These are phyloP conservation scores for Lithophane ornitopus DNA, from an alignment of 2,888 invertebrate species.

Conservation along the genomic window DNA sequence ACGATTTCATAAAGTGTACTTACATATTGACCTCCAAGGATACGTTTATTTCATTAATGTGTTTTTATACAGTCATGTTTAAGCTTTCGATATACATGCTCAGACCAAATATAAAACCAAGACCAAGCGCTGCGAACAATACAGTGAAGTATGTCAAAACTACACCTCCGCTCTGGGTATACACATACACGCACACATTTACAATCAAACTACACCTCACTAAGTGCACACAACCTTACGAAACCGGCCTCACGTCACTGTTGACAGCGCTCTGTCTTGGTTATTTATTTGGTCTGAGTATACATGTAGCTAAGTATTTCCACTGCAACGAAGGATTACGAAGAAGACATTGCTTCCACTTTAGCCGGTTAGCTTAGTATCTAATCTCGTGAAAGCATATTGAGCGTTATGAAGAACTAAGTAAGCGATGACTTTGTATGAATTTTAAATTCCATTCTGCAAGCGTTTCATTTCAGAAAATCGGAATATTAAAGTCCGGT, in stretches of 20 bases:
- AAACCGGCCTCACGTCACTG: no score
- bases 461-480: constrained; percentile 21
- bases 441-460: constrained; percentile 42
- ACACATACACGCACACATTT: no score
- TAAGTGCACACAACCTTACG: no score
- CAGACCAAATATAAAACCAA: no score
- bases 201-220: no score
- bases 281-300: no score
- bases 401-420: constrained; percentile 39
- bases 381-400: constrained; percentile 57
- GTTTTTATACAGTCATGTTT: not conserved
- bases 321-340: constrained; percentile 22
- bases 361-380: constrained; percentile 34
- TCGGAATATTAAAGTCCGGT: constrained; percentile 25
- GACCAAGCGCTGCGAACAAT: no score
- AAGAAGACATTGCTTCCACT: constrained; percentile 42
- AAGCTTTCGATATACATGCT: no score
- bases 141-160: no score
- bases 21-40: not conserved
- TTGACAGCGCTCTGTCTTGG: no score
- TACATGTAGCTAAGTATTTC: not conserved
- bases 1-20: not conserved
- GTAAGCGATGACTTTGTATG: constrained; percentile 38
- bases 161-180: no score
- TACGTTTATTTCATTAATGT: not conserved